Conservation (phyloP, 2,113 vertebrate species). For the Pseudorectes ferrugineus region DNA sequence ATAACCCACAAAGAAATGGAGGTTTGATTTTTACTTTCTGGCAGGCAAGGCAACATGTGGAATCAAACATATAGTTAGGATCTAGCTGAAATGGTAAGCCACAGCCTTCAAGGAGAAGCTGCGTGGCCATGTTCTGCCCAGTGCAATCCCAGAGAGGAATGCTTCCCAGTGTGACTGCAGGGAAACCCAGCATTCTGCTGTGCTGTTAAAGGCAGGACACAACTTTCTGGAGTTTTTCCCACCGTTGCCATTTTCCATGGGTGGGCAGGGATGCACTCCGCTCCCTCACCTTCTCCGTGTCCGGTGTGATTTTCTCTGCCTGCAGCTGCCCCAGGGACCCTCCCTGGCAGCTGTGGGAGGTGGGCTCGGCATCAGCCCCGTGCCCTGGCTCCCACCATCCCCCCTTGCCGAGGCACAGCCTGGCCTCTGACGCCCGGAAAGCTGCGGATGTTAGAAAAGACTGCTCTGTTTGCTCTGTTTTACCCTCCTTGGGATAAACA, state of each 20-base stretch:
- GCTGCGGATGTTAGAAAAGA: rapidly evolving
- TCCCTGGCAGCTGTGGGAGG: background rate
- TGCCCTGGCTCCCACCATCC: rapidly evolving
- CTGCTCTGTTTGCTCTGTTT: background rate
- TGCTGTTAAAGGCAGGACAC: background rate
- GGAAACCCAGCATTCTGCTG: background rate
- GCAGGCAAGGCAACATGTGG: background rate
- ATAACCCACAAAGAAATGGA: background rate
- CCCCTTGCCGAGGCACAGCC: rapidly evolving
- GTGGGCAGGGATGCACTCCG: background rate
- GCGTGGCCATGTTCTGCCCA: rapidly evolving
- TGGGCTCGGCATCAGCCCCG: rapidly evolving
- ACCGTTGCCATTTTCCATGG: rapidly evolving
- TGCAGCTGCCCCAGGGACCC: background rate
- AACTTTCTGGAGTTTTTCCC: background rate
- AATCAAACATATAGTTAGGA: background rate
- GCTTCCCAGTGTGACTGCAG: background rate
- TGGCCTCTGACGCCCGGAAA: rapidly evolving
- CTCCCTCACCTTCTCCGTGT: background rate
- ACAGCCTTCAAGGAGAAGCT: background rate
- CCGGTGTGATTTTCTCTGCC: background rate
- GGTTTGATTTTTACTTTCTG: background rate
- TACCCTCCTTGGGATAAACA: background rate
- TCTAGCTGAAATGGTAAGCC: background rate
- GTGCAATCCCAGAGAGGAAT: background rate